Percentiles rank a stretch among this genome's conserved stretches.
Conservation (phyloP, 2,113 vertebrate genomes). For the Hippocampus guttulatus region DNA sequence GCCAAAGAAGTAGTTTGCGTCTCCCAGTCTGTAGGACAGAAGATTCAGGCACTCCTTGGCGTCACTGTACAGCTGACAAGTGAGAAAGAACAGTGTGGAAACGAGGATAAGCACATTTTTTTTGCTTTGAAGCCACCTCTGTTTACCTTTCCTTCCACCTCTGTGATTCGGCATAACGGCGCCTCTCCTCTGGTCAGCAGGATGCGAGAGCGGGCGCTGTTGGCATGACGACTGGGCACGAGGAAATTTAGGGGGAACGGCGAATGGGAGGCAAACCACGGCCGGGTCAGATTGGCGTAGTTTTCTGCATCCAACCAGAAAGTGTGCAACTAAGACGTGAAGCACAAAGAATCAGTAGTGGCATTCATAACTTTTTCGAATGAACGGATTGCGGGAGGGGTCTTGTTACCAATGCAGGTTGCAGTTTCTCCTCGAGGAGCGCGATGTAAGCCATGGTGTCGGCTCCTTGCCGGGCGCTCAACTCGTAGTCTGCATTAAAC, state of each 20-base stretch:
- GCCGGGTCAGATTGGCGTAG: constrained; percentile 87
- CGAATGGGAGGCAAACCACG: constrained; percentile 91
- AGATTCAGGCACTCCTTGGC: constrained; percentile 97
- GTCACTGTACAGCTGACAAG: constrained; percentile 88
- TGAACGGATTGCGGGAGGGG: not conserved
- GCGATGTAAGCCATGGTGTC: constrained; percentile 95
- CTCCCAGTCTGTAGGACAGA: constrained; percentile 88
- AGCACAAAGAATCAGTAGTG: constrained; percentile 3
- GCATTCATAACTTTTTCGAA: not conserved
- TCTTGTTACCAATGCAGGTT: constrained; percentile 81
- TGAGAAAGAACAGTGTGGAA: constrained; percentile 7
- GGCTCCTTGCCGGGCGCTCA: constrained; percentile 90
- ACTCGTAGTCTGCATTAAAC: constrained; percentile 91
- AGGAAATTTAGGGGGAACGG: constrained; percentile 89
- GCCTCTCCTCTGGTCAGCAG: constrained; percentile 85
- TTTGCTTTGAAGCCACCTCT: not conserved
- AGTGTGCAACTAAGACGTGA: constrained; percentile 82
- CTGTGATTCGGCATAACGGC: constrained; percentile 80
- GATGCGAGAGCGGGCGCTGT: constrained; percentile 82
- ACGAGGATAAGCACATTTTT: not conserved
- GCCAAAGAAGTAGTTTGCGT: constrained; percentile 90
- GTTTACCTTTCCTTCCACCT: constrained; percentile 90
- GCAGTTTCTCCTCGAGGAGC: constrained; percentile 90
- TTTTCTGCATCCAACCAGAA: constrained; percentile 98
- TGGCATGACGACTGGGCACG: constrained; percentile 82